phyloP scores from a whole-genome alignment of 2,797 vertebrate genomes.

The Cephalopachus bancanus region DNA sequence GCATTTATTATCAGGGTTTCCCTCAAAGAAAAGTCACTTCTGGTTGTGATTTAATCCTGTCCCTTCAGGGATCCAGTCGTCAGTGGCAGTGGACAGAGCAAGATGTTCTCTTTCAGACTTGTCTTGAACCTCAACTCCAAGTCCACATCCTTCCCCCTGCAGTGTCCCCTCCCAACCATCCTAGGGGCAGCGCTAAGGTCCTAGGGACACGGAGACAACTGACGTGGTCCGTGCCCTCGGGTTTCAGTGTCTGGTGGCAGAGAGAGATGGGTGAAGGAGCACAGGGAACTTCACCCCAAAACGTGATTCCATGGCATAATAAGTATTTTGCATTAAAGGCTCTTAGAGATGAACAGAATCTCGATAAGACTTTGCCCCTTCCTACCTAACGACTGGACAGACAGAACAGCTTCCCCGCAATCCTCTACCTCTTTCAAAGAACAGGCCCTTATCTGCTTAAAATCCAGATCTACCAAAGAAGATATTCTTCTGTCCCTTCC shows the following conservation, averaged over 20 bases:
- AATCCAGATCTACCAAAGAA: background rate
- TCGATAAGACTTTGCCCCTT: background rate
- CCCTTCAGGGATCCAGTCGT: background rate
- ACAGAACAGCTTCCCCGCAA: background rate
- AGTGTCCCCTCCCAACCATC: fast-evolving
- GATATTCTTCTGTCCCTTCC: background rate
- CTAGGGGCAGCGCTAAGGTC: fast-evolving
- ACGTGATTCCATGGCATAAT: background rate
- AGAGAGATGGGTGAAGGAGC: background rate
- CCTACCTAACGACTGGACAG: fast-evolving
- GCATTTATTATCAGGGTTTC: constrained; percentile 25
- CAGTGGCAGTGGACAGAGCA: background rate
- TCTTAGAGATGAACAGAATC: background rate
- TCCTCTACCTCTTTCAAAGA: background rate
- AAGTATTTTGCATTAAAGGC: background rate
- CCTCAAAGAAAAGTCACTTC: constrained; percentile 20
- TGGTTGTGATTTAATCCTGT: constrained; percentile 54
- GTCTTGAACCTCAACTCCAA: constrained; percentile 3
- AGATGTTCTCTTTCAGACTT: background rate
- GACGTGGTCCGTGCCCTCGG: fast-evolving
- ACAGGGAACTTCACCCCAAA: background rate
- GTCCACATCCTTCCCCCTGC: background rate
- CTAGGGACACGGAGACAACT: background rate
- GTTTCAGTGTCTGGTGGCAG: background rate
- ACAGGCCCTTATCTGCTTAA: background rate